phyloP scores from a whole-genome alignment of 2,797 vertebrate species.

The Sebastes nivosus region DNA sequence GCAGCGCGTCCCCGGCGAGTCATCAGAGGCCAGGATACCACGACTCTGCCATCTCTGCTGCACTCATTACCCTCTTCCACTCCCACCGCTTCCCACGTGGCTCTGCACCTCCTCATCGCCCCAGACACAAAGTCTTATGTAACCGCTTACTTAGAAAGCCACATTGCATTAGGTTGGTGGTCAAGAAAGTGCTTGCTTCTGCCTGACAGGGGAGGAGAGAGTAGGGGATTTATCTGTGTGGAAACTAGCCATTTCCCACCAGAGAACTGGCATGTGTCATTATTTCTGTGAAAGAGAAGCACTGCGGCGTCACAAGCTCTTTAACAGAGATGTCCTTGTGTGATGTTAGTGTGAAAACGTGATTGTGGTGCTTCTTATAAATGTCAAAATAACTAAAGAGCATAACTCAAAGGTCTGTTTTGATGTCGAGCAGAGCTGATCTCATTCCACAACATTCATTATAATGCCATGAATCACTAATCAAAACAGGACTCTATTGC shows the following conservation, averaged over 20 bases:
- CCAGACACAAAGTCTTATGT: constrained; percentile 67
- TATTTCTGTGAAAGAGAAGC: constrained; percentile 6
- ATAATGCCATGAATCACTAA: constrained; percentile 37
- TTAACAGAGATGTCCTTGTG: constrained; percentile 11
- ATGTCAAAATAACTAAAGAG: constrained; percentile 24
- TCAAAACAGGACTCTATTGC: constrained; percentile 32
- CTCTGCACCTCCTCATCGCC: constrained; percentile 43
- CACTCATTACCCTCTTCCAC: constrained; percentile 45
- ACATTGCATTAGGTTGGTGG: constrained; percentile 58
- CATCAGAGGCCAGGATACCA: constrained; percentile 39
- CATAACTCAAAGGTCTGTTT: background rate
- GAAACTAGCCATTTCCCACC: constrained; percentile 54
- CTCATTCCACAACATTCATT: constrained; percentile 47
- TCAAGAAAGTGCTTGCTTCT: constrained; percentile 56
- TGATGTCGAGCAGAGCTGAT: constrained; percentile 28
- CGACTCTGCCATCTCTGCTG: constrained; percentile 51
- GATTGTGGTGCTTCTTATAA: constrained; percentile 14
- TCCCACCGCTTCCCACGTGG: constrained; percentile 36
- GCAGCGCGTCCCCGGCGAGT: constrained; percentile 32
- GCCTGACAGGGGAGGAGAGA: constrained; percentile 47
- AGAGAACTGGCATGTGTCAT: constrained; percentile 19
- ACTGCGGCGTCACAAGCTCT: constrained; percentile 1
- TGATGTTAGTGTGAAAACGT: constrained; percentile 5
- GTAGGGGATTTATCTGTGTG: constrained; percentile 34
- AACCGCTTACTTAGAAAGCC: constrained; percentile 65